phyloP scores from a whole-genome alignment of 2,888 invertebrate species.

The Amphimallon solstitiale region DNA sequence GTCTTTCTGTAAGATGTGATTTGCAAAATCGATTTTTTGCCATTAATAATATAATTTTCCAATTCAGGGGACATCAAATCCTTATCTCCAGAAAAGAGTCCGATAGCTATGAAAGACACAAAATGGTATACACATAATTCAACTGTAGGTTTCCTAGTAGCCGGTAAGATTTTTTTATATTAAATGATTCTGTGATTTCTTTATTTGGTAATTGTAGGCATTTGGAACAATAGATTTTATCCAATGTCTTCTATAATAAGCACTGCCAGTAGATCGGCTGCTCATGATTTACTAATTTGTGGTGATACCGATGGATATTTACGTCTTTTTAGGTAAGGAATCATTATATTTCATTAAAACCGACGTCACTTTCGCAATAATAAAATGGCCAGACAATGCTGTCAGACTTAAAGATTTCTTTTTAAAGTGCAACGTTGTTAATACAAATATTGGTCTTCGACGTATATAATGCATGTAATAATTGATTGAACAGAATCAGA shows the following conservation, averaged over 20 bases:
- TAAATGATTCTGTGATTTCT: background rate
- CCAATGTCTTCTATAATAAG: constrained; percentile 85
- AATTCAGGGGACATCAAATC: constrained; percentile 88
- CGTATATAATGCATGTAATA: too few species aligned
- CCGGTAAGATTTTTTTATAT: constrained; percentile 68
- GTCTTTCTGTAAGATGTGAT: constrained; percentile 78
- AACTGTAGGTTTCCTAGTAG: constrained; percentile 86
- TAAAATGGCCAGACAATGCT: too few species aligned
- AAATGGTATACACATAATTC: constrained; percentile 91
- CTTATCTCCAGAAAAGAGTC: constrained; percentile 86
- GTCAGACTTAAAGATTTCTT: too few species aligned
- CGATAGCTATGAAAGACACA: constrained; percentile 89
- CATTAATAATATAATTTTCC: background rate
- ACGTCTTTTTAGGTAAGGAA: constrained; percentile 75
- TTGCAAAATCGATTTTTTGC: background rate
- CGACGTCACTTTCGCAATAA: too few species aligned
- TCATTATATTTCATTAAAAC: background rate
- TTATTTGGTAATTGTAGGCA: constrained; percentile 67
- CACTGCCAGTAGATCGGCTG: constrained; percentile 83
- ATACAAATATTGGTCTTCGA: too few species aligned
- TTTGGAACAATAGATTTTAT: constrained; percentile 92
- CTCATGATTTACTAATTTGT: constrained; percentile 83
- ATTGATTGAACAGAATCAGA: too few species aligned
- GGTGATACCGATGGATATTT: constrained; percentile 93
- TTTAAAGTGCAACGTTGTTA: too few species aligned